phyloP scores from a whole-genome alignment of 2,113 vertebrate species.

The Platichthys stellatus region DNA sequence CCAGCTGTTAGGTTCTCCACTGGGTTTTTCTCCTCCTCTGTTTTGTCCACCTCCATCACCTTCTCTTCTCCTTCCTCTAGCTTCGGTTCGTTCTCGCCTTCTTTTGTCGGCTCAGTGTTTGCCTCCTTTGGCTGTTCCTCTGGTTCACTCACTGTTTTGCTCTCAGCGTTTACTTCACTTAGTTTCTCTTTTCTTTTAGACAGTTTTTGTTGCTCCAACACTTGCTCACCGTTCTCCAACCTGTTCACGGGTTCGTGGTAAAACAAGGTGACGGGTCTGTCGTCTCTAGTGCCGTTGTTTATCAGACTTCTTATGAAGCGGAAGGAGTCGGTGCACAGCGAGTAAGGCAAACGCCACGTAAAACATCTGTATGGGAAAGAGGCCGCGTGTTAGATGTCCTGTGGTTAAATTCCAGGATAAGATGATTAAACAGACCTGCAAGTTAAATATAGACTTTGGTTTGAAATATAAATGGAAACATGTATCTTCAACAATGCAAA shows the following conservation, averaged over 20 bases:
- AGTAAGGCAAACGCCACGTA: conserved; percentile 90
- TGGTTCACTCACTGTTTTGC: accelerated
- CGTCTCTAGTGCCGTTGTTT: conserved; percentile 59
- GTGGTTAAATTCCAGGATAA: too few relatives aligned
- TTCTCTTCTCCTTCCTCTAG: background rate
- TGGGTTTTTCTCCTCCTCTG: background rate
- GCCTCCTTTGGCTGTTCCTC: background rate
- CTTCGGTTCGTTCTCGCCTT: background rate
- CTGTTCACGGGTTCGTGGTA: conserved; percentile 80
- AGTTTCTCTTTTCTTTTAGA: conserved; percentile 12
- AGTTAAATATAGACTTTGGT: too few relatives aligned
- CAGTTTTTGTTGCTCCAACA: background rate
- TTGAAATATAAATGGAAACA: too few relatives aligned
- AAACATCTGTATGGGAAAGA: conserved; percentile 83
- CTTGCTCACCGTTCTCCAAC: conserved; percentile 1
- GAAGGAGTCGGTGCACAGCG: conserved; percentile 86
- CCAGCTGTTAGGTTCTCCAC: background rate
- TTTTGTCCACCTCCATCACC: background rate
- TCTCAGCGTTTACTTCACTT: background rate
- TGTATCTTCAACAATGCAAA: background rate
- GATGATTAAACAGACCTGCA: too few relatives aligned
- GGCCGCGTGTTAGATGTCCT: background rate
- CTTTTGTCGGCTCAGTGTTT: background rate
- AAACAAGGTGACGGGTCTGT: conserved; percentile 74
- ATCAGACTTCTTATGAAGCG: conserved; percentile 84